phyloP scores from a whole-genome alignment of 1,140 invertebrate genomes.

The Lanistes nyassanus region DNA sequence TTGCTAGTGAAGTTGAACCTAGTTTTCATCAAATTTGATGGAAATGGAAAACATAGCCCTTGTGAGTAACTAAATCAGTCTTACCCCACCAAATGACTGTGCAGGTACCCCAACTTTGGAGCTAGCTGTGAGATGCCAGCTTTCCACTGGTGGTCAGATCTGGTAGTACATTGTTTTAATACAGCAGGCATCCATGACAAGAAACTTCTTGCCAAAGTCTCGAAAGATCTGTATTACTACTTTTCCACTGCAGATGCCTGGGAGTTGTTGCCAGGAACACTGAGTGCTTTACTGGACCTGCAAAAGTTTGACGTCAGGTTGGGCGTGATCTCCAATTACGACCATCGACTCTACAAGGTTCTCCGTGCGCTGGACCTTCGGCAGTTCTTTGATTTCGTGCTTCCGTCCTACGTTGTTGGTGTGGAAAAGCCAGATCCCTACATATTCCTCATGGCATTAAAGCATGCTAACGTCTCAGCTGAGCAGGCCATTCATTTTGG shows the following conservation, averaged over 20 bases:
- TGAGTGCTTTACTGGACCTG: slow-evolving; percentile 74
- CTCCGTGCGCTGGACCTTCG: slow-evolving; percentile 74
- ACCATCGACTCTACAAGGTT: slow-evolving; percentile 79
- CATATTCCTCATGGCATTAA: slow-evolving; percentile 81
- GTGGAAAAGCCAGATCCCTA: slow-evolving; percentile 78
- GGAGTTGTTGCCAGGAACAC: slow-evolving; percentile 75
- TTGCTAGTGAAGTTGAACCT: too few relatives aligned
- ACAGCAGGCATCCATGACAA: slow-evolving; percentile 43
- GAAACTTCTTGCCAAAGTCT: slow-evolving; percentile 68
- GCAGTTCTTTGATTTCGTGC: slow-evolving; percentile 81
- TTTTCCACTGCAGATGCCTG: slow-evolving; percentile 78
- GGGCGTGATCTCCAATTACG: slow-evolving; percentile 90
- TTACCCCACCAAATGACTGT: too few relatives aligned
- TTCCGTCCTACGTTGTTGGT: slow-evolving; percentile 80
- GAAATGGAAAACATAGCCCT: too few relatives aligned
- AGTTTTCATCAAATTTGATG: too few relatives aligned
- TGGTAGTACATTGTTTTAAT: slow-evolving; percentile 76
- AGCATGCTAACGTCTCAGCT: slow-evolving; percentile 62
- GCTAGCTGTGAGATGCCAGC: slow-evolving; percentile 75
- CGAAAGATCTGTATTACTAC: slow-evolving; percentile 67
- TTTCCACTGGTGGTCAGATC: slow-evolving; percentile 82
- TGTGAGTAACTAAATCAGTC: too few relatives aligned
- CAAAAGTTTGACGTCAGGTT: slow-evolving; percentile 52
- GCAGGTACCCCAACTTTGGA: slow-evolving; percentile 84
- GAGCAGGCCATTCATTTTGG: slow-evolving; percentile 83